These are phyloP conservation scores for Frankliniella fusca DNA, from an alignment of 2,888 invertebrate genomes.

Conservation along the genomic window DNA sequence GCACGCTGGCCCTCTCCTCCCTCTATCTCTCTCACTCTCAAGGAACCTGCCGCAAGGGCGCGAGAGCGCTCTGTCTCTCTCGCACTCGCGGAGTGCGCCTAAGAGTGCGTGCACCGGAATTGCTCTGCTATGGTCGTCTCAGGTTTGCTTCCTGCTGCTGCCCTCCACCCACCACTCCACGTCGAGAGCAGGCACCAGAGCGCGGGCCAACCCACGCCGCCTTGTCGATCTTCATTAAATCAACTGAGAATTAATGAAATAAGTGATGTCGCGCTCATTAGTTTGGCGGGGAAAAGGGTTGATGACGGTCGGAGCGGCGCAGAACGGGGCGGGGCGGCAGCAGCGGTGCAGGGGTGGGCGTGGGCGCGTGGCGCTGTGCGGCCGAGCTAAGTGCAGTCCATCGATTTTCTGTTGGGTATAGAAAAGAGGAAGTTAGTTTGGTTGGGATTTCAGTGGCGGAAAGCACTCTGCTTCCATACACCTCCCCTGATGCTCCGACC, in stretches of 20 bases:
- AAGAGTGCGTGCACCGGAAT: too few relatives aligned
- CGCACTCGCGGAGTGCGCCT: not conserved
- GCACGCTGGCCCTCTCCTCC: too few relatives aligned
- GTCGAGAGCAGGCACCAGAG: too few relatives aligned
- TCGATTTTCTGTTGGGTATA: not conserved
- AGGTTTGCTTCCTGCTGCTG: too few relatives aligned
- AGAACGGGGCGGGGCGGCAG: not conserved
- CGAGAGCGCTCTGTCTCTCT: not conserved
- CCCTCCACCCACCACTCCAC: too few relatives aligned
- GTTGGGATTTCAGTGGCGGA: too few relatives aligned
- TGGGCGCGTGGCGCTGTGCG: not conserved
- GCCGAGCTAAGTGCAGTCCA: not conserved
- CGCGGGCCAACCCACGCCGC: not conserved
- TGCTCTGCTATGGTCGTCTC: too few relatives aligned
- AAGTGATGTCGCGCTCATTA: slow-evolving; percentile 10
- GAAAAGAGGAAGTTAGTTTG: too few relatives aligned
- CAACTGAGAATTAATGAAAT: not conserved
- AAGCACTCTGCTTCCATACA: too few relatives aligned
- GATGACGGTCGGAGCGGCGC: not conserved
- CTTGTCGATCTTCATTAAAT: slow-evolving; percentile 13
- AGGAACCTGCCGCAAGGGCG: not conserved
- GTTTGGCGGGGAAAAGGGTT: not conserved
- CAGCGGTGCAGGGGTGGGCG: not conserved
- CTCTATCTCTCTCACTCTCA: too few relatives aligned
- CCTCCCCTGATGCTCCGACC: too few relatives aligned